Percentiles rank a stretch among this genome's conserved stretches.
phyloP scores from a whole-genome alignment of 2,113 vertebrate species.

The Grammomys surdaster region DNA sequence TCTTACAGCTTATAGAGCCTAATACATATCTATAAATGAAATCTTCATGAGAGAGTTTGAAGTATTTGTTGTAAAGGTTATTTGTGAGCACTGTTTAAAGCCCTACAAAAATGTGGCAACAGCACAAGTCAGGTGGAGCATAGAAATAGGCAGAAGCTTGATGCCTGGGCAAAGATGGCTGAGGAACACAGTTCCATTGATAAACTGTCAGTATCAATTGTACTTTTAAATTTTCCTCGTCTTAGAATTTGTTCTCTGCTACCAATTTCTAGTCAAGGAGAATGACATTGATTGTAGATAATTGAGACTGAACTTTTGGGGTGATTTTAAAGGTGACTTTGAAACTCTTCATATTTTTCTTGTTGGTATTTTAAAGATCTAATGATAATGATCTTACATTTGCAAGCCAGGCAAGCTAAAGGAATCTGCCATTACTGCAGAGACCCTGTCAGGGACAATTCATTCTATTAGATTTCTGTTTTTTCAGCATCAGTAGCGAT shows the following conservation, averaged over 20 bases:
- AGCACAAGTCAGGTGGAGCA: slow-evolving; percentile 52
- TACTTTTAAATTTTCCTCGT: slow-evolving; percentile 74
- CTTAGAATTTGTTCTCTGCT: slow-evolving; percentile 77
- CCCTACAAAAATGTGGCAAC: slow-evolving; percentile 66
- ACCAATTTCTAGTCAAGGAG: slow-evolving; percentile 78
- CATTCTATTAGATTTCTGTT: slow-evolving; percentile 47
- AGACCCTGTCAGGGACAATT: slow-evolving; percentile 73
- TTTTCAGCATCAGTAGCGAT: slow-evolving; percentile 53
- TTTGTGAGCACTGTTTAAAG: slow-evolving; percentile 58
- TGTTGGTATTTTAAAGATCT: slow-evolving; percentile 82
- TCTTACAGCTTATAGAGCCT: slow-evolving; percentile 1
- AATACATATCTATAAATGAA: slow-evolving; percentile 56
- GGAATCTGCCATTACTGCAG: slow-evolving; percentile 54
- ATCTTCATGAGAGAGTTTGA: slow-evolving; percentile 53
- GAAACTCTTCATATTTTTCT: slow-evolving; percentile 81
- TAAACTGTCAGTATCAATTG: slow-evolving; percentile 81
- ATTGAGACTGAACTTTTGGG: slow-evolving; percentile 82
- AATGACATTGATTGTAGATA: slow-evolving; percentile 82
- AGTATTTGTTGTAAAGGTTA: slow-evolving; percentile 69
- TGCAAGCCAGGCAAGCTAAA: slow-evolving; percentile 55
- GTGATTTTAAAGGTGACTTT: slow-evolving; percentile 83
- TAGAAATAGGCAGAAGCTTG: slow-evolving; percentile 56
- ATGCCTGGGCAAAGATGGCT: slow-evolving; percentile 43
- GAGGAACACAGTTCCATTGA: slow-evolving; percentile 73
- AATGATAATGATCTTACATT: slow-evolving; percentile 79